Conservation (phyloP, 2,888 invertebrate genomes). For the Hyles lineata region DNA sequence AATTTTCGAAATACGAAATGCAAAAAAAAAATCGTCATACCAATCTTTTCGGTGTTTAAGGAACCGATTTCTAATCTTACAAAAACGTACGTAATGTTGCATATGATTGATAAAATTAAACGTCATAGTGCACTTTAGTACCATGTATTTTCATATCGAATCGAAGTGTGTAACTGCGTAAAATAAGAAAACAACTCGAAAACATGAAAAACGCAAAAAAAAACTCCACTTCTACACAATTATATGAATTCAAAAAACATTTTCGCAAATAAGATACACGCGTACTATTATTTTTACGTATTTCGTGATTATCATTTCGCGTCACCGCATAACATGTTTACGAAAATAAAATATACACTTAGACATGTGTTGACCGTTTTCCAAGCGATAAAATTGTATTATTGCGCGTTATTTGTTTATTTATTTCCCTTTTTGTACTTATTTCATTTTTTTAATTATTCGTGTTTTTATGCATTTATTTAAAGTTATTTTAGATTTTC, state of each 20-base stretch:
- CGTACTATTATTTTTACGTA: conserved; percentile 35
- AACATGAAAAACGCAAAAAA: background rate
- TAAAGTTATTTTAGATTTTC: background rate
- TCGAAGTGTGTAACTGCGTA: background rate
- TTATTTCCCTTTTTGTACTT: conserved; percentile 36
- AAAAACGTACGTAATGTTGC: background rate
- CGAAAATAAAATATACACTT: conserved; percentile 53
- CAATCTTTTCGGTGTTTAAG: too few relatives aligned
- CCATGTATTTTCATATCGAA: background rate
- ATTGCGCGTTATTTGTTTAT: conserved; percentile 59
- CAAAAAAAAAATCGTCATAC: too few relatives aligned
- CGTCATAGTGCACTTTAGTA: background rate
- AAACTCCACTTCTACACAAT: background rate
- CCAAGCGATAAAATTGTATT: conserved; percentile 54
- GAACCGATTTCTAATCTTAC: background rate
- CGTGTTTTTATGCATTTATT: background rate
- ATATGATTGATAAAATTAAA: background rate
- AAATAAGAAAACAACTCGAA: background rate
- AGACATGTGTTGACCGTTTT: conserved; percentile 59
- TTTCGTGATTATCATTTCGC: conserved; percentile 37
- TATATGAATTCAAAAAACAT: background rate
- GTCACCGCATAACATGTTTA: conserved; percentile 56
- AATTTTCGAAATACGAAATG: too few relatives aligned
- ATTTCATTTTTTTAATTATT: conserved; percentile 10
- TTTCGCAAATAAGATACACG: conserved; percentile 9